A percentile compares a stretch with the other conserved stretches of the same genome.
These are phyloP conservation scores for Temnothorax curvispinosus DNA, from an alignment of 1,140 invertebrate species.

Conservation along the genomic window DNA sequence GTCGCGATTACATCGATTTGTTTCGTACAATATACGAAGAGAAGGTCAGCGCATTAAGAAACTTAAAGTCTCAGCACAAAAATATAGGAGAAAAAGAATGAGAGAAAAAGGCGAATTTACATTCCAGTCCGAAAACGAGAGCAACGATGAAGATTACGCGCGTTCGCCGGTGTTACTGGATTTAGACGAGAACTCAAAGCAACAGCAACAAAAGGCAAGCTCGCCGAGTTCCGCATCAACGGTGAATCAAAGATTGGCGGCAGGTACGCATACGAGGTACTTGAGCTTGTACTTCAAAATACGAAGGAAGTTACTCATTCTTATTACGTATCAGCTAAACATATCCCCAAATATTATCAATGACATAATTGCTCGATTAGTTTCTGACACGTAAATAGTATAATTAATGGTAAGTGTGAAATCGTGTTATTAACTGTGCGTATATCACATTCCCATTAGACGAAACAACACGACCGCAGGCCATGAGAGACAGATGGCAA, in stretches of 20 bases:
- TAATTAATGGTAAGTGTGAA: conserved; percentile 3
- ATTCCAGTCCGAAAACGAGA: conserved; percentile 82
- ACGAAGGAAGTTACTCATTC: not conserved
- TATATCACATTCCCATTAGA: conserved; percentile 47
- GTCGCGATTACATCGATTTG: too few relatives aligned
- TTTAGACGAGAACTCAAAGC: conserved; percentile 83
- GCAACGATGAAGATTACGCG: conserved; percentile 79
- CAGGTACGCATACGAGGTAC: conserved; percentile 25
- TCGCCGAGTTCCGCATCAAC: not conserved
- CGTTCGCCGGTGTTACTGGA: conserved; percentile 82
- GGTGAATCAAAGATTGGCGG: conserved; percentile 48
- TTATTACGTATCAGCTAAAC: not conserved
- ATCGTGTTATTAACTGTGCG: not conserved
- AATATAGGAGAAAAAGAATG: too few relatives aligned
- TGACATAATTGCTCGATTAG: not conserved
- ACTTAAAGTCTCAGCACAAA: not conserved
- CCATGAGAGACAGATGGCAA: conserved; percentile 80
- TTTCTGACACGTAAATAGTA: not conserved
- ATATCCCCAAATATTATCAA: not conserved
- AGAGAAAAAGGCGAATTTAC: not conserved
- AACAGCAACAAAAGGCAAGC: conserved; percentile 73
- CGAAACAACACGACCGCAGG: conserved; percentile 75
- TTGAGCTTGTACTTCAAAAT: not conserved
- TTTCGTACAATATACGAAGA: not conserved
- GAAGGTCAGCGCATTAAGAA: not conserved